A percentile compares a stretch with the other conserved stretches of the same genome.
These are phyloP conservation scores for Oxycera nigricornis DNA, from an alignment of 2,888 invertebrate genomes.

Conservation along the genomic window DNA sequence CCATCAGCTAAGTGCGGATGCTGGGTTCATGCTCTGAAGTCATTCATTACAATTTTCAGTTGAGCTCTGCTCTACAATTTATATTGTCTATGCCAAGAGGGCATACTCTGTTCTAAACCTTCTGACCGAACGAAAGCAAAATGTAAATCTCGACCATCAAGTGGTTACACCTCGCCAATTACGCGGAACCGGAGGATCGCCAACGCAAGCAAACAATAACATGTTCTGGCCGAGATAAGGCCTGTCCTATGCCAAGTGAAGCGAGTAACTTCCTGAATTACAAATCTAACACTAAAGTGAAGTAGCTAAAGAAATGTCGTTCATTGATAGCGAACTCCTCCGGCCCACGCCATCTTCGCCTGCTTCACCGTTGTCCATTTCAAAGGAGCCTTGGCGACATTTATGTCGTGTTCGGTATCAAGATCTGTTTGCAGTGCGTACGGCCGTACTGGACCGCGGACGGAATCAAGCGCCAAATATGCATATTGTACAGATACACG, in stretches of 20 bases:
- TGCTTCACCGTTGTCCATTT: not conserved
- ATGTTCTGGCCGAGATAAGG: not conserved
- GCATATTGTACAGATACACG: not conserved
- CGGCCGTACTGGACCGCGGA: not conserved
- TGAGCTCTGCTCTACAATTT: too few species aligned
- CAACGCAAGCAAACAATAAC: conserved; percentile 27
- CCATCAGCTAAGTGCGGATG: too few species aligned
- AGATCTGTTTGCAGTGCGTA: conserved; percentile 26
- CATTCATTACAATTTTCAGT: too few species aligned
- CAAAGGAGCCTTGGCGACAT: conserved; percentile 1
- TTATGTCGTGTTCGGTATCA: conserved; percentile 28
- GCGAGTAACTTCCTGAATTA: conserved; percentile 34
- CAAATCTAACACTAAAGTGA: conserved; percentile 35
- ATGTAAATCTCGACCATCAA: not conserved
- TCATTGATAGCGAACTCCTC: not conserved
- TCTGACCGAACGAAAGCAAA: not conserved
- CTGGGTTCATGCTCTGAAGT: too few species aligned
- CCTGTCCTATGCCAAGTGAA: not conserved
- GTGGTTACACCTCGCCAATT: conserved; percentile 5
- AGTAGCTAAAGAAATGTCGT: conserved; percentile 32
- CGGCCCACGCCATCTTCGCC: conserved; percentile 12
- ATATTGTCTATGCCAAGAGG: too few species aligned
- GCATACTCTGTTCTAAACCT: not conserved
- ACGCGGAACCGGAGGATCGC: conserved; percentile 19
- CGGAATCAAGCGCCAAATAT: not conserved